phyloP scores from a whole-genome alignment of 1,140 invertebrate species.

The Tetramorium parvispinum region DNA sequence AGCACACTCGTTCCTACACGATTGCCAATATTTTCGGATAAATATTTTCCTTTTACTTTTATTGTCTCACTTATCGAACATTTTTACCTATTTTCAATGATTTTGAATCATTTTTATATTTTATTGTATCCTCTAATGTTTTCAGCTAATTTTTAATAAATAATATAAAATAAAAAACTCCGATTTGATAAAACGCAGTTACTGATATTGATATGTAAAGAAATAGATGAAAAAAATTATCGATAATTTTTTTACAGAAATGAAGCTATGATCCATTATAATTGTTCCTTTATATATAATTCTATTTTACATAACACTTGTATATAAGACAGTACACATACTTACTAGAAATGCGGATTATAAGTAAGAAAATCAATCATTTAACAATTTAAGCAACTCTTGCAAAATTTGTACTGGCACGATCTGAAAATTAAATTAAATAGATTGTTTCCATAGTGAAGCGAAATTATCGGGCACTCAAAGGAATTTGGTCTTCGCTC shows the following conservation, averaged over 20 bases:
- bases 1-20: conserved; percentile 55
- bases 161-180: not conserved
- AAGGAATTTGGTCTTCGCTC: conserved; percentile 27
- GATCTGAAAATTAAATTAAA: conserved; percentile 44
- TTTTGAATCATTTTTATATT: not conserved
- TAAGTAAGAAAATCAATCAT: not conserved
- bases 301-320: not conserved
- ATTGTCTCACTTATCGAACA: not conserved
- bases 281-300: not conserved
- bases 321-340: not conserved
- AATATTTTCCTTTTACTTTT: conserved; percentile 18
- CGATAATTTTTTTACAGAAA: not conserved
- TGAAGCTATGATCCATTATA: not conserved
- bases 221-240: not conserved
- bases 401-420: not conserved
- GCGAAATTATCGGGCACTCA: not conserved
- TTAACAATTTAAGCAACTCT: conserved; percentile 21
- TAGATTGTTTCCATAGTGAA: conserved; percentile 27
- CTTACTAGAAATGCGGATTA: no score
- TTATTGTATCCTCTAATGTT: not conserved
- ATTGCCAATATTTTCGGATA: conserved; percentile 55
- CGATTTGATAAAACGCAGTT: not conserved
- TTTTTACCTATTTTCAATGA: not conserved
- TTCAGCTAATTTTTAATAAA: not conserved
- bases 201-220: not conserved